phyloP scores from a whole-genome alignment of 2,888 invertebrate genomes.

The Dynastes maya region DNA sequence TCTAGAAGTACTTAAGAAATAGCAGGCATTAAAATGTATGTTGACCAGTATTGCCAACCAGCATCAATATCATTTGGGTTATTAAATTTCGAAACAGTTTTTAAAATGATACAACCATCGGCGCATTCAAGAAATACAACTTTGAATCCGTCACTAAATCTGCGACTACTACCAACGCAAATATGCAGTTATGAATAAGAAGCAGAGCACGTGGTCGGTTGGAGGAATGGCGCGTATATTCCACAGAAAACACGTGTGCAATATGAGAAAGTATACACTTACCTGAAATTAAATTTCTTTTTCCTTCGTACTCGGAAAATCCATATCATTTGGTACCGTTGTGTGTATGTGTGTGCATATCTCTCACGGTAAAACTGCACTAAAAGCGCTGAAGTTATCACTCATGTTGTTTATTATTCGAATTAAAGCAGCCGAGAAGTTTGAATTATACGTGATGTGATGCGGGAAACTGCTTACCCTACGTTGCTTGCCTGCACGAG shows the following conservation, averaged over 20 bases:
- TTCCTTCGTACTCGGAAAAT: background rate
- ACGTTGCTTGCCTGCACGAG: background rate
- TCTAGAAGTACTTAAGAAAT: no score
- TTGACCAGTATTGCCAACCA: no score
- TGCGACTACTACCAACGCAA: no score
- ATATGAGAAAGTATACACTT: constrained; percentile 11
- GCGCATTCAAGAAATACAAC: no score
- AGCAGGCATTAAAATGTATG: no score
- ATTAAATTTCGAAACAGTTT: no score
- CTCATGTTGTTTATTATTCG: constrained; percentile 12
- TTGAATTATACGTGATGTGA: background rate
- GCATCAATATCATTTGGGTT: no score
- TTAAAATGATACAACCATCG: no score
- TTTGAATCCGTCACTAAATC: no score
- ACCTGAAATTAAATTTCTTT: constrained; percentile 38
- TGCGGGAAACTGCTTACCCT: background rate
- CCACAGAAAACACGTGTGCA: background rate
- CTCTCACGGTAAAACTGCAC: background rate
- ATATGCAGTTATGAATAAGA: no score
- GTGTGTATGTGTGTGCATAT: background rate
- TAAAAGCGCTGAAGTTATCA: constrained; percentile 8
- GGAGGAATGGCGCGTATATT: background rate
- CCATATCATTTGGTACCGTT: background rate
- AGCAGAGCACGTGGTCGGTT: no score
- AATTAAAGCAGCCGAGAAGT: background rate